Base-by-base conservation (phyloP, 2,888 invertebrate genomes). In the Caenorhabditis becei region DNA sequence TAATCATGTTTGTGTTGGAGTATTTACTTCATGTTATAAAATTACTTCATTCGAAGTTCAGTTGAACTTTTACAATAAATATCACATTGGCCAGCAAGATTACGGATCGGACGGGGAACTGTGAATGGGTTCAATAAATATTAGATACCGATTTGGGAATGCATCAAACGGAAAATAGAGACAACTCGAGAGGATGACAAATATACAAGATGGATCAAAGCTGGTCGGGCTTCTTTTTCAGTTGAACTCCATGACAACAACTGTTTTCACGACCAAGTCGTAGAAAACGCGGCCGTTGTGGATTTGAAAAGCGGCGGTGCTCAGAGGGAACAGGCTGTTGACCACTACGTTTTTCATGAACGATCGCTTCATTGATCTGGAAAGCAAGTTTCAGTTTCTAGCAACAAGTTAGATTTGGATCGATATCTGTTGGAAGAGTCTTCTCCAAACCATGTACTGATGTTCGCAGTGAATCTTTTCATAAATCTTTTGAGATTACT, bases 321-420 rank as follows among this genome's bases (percentile, higher is more conserved):
- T 88, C 56, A 90, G 65, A 26, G 90, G 90, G 53, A 90, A 87
- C 47, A 90, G 72, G 47, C 88, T 86, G 63, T 87, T 89, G 47
- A 89, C 88, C 23, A 90, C 63, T 28, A 89, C 70, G 67, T 90
- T 90, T 79, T 90, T 90, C 63, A 90, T 56, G 56, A 90, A 61
- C 1, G 90, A 86, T 11, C 90, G 85, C 26, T 86, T 65, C 35
- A 90, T 47, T 1, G 90, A 84, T 70, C 90, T 90, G 69, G 58
- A 82, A 71, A 59, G 41, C 32, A 10, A 32, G 10, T 32, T 32
- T 32, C 10, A 32, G 4, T 32, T 4, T 32, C 10, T 10, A 7
- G 32, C 32, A 32, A 32, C 5, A 32, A 32, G 10, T 32, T 32
- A 10, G 10, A 32, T 10, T 32, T 32, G 4, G 32, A 32, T 32